A percentile compares a stretch with the other conserved stretches of the same genome.
phyloP scores from a whole-genome alignment of 1,140 invertebrate species.

The Diprion similis region DNA sequence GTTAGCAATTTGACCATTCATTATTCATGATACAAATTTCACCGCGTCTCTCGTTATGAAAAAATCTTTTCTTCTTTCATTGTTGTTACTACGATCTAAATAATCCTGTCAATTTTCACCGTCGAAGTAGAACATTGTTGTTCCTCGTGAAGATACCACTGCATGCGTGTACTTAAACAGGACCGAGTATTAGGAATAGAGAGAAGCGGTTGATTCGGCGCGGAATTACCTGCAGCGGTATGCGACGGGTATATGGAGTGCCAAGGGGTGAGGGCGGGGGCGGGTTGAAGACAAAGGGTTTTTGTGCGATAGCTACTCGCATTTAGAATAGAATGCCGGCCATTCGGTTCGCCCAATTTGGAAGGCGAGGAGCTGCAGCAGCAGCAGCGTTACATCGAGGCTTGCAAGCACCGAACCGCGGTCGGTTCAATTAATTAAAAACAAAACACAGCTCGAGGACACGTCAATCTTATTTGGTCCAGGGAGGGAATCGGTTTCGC shows the following conservation, averaged over 20 bases:
- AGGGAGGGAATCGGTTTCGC: constrained; percentile 25
- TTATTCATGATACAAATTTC: no score
- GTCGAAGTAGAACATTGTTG: no score
- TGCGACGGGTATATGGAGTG: neutral
- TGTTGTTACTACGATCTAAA: no score
- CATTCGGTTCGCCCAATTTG: constrained; percentile 3
- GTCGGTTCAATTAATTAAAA: constrained; percentile 54
- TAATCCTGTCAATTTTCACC: no score
- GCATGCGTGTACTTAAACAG: no score
- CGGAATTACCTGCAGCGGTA: neutral
- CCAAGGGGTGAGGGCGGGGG: neutral
- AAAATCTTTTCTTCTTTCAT: no score
- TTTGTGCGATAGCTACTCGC: neutral
- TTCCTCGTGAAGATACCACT: no score
- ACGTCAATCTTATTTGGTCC: constrained; percentile 57
- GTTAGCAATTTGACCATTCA: no score
- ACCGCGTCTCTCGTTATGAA: no score
- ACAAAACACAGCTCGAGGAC: constrained; percentile 49
- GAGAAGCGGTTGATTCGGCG: neutral
- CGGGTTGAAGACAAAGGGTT: constrained; percentile 7
- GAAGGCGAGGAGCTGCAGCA: neutral
- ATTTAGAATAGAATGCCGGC: constrained; percentile 1
- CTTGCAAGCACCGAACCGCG: neutral
- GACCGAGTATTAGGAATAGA: no score
- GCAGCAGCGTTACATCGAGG: neutral